Conservation (phyloP, 2,888 invertebrate genomes). For the Pherbina coryleti region DNA sequence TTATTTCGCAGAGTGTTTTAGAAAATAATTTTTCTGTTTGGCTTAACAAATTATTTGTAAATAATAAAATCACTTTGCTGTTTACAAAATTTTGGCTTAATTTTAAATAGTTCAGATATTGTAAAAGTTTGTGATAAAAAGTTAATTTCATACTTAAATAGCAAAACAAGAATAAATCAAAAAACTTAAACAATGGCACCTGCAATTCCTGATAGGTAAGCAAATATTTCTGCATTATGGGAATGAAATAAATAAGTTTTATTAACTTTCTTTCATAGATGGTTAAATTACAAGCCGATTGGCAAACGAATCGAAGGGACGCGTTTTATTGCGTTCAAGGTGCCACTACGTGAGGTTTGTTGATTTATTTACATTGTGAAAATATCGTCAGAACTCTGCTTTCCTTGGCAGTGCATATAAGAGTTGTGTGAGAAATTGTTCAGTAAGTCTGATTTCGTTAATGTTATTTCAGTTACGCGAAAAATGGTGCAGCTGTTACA, state of each 20-base stretch:
- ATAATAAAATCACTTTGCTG: too few species aligned
- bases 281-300: slow-evolving; percentile 68
- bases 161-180: neutral
- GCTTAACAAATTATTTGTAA: too few species aligned
- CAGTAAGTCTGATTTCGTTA: too few species aligned
- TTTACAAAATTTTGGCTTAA: too few species aligned
- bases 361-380: slow-evolving; percentile 36
- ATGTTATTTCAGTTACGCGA: too few species aligned
- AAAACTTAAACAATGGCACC: slow-evolving; percentile 40
- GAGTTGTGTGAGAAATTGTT: too few species aligned
- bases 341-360: slow-evolving; percentile 71
- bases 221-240: neutral
- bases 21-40: neutral
- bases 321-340: slow-evolving; percentile 74
- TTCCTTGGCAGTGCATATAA: too few species aligned
- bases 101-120: neutral
- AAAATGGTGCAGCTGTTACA: too few species aligned
- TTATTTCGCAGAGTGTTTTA: too few species aligned
- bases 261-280: slow-evolving; percentile 57
- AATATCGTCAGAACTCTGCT: too few species aligned
- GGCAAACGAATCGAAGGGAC: slow-evolving; percentile 72
- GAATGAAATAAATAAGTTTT: neutral
- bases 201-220: slow-evolving; percentile 56
- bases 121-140: neutral
- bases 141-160: neutral